These are phyloP conservation scores for Propithecus coquereli DNA, from an alignment of 2,113 vertebrate genomes.

Conservation along the genomic window DNA sequence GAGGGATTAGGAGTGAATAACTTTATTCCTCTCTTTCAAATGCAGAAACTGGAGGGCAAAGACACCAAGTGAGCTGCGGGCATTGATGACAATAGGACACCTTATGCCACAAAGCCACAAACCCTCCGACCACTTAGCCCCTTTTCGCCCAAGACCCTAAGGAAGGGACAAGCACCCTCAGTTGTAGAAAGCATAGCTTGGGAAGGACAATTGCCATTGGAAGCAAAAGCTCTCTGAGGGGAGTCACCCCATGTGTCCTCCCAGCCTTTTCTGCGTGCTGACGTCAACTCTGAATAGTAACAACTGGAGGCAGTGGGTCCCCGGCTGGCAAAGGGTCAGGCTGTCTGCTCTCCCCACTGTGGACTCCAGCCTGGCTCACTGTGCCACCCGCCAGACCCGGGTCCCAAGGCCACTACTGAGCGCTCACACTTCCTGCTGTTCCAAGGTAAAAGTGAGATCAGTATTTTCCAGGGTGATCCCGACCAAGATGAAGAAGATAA, in stretches of 20 bases:
- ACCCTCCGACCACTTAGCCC: fast-evolving
- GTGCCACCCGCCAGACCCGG: background rate
- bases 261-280: background rate
- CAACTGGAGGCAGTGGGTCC: fast-evolving
- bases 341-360: background rate
- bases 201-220: background rate
- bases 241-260: background rate
- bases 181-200: background rate
- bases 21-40: background rate
- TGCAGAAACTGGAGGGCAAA: background rate
- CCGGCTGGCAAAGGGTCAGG: fast-evolving
- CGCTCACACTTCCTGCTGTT: background rate
- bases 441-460: background rate
- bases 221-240: background rate
- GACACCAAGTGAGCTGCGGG: background rate
- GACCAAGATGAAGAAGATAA: background rate
- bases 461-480: background rate
- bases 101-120: fast-evolving
- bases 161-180: fast-evolving
- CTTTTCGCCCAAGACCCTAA: background rate
- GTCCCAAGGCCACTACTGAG: background rate
- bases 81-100: background rate
- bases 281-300: background rate
- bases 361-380: background rate
- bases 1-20: background rate